Base-by-base conservation (phyloP, 2,797 vertebrate genomes). In the Antrozous pallidus region DNA sequence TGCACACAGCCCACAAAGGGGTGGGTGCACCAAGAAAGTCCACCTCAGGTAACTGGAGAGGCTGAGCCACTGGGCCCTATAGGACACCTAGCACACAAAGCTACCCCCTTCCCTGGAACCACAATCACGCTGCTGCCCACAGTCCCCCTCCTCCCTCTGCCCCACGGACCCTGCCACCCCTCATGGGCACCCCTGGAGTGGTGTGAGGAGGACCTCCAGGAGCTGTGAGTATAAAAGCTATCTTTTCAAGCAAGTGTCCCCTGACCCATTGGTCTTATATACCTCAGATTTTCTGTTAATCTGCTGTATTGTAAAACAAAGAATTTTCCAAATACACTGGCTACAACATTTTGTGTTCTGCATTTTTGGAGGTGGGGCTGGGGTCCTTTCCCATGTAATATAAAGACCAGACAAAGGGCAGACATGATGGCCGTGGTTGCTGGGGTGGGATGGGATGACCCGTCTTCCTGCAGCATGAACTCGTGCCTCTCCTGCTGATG, bases 131-230 rank as follows among this genome's bases (percentile, higher is more conserved):
- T 69, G 31, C 12, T 14, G 40, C 11, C 13, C 6, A 5, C 3
- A 4, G 3, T 24, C 6, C 8, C 8, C 1, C 18, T 16, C 7
- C 2, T 75, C n/a, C 49, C 6, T 56, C 42, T 3, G 22, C 26
- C n/a, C 54, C 74, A 11, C 0, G 3, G 22, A 16, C 17, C 42
- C 36, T 1, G 13, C 28, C 6, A 17, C n/a, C 1, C 58, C 9
- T n/a, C 0, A 0, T 0, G 28, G 56, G 42, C 56, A 16, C 40
- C 10, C 20, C 2, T 36, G 42, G 9, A 0, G 0, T 6, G 11
- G 26, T 26, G 12, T 9, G 17, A 31, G 6, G 75, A 40, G 51
- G 22, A 28, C 22, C 75, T 81, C 28, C 0, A 14, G 61, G 24
- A 69, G 6, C 77, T 14, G 7, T 28, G 54, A 31, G 12, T 2